phyloP scores from a whole-genome alignment of 2,888 invertebrate species.

The Drosophila mettleri region DNA sequence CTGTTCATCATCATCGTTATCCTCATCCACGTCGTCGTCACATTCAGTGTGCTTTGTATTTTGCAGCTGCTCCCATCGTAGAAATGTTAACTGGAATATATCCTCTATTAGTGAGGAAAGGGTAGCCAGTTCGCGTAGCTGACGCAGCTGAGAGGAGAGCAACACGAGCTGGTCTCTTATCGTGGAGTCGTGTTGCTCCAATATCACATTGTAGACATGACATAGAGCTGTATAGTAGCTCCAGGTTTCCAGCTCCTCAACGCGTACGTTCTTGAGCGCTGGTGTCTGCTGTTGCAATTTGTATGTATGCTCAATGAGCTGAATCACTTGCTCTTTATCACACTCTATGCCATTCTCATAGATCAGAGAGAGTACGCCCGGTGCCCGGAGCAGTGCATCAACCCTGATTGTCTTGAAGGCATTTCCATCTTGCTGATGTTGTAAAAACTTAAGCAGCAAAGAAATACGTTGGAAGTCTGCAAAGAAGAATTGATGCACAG shows the following conservation, averaged over 20 bases:
- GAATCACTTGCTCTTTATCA: conserved; percentile 73
- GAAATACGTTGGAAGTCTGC: conserved; percentile 80
- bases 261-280: conserved; percentile 57
- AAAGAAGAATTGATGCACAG: conserved; percentile 80
- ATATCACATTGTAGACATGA: conserved; percentile 76
- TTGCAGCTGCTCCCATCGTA: conserved; percentile 83
- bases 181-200: conserved; percentile 54
- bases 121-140: conserved; percentile 74
- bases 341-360: conserved; percentile 66
- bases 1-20: conserved; percentile 64
- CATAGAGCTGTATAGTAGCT: conserved; percentile 79
- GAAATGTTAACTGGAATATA: conserved; percentile 80
- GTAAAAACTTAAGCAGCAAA: conserved; percentile 70
- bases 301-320: conserved; percentile 72
- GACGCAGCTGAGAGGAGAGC: conserved; percentile 77
- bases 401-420: conserved; percentile 62
- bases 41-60: conserved; percentile 34
- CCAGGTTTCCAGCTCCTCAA: conserved; percentile 78
- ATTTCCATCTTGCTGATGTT: conserved; percentile 52
- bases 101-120: conserved; percentile 81
- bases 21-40: conserved; percentile 36
- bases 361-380: conserved; percentile 67
- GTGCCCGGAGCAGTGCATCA: conserved; percentile 64
- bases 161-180: conserved; percentile 65
- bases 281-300: conserved; percentile 76